Evolutionary conservation across 2,113 vertebrate species (phyloP).

Genomic region (Pungitius pungitius): DNA sequence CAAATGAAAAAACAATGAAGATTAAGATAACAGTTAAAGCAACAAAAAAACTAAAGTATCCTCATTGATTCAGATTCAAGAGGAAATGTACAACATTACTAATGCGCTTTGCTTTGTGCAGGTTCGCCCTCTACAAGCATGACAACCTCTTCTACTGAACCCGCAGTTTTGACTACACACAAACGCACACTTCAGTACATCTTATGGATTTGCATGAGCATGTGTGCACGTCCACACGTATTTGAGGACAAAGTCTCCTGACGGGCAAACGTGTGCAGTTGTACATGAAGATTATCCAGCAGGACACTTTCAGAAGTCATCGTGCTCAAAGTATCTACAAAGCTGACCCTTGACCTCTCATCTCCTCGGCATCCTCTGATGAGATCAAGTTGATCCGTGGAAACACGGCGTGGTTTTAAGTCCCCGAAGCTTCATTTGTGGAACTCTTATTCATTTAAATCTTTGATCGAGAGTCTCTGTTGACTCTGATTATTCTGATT

Average conservation of each 20-base stretch:
- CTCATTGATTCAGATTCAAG: not conserved
- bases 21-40: not conserved
- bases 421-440: not conserved
- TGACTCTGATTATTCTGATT: not conserved
- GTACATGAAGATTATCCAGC: not conserved
- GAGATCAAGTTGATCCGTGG: not conserved
- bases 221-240: not conserved
- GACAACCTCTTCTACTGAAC: not conserved
- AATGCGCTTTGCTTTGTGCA: slow-evolving; percentile 21
- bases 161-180: not conserved
- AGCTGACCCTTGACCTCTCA: slow-evolving; percentile 5
- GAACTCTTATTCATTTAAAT: not conserved
- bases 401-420: no score
- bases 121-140: not conserved
- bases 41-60: not conserved
- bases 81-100: no score
- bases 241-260: slow-evolving; percentile 3
- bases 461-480: not conserved
- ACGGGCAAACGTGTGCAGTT: not conserved
- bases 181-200: not conserved
- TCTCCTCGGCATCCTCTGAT: not conserved
- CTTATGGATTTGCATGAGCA: not conserved
- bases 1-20: not conserved
- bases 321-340: not conserved
- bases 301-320: slow-evolving; percentile 3